These are phyloP conservation scores for Nerophis ophidion DNA, from an alignment of 2,113 vertebrate genomes.

Conservation along the genomic window DNA sequence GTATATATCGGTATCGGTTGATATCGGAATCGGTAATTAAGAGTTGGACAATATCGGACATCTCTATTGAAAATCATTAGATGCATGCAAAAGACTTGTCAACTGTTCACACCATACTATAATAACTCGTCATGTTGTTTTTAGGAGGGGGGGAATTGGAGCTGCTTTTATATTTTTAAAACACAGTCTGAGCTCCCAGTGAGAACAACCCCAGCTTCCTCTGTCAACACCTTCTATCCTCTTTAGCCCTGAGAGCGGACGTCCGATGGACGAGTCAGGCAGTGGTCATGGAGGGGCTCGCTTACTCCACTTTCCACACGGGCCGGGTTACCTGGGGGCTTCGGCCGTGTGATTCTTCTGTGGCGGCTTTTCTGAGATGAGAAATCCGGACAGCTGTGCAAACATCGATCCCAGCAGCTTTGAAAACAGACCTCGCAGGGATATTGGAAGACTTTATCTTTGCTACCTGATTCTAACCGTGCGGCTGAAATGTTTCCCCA, in stretches of 20 bases:
- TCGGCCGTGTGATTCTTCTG: slow-evolving; percentile 42
- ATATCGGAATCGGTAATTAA: too few relatives aligned
- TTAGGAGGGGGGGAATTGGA: slow-evolving; percentile 43
- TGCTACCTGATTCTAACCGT: slow-evolving; percentile 28
- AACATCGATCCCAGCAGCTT: slow-evolving; percentile 44
- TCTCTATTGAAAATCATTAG: too few relatives aligned
- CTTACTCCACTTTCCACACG: slow-evolving; percentile 23
- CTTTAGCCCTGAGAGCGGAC: slow-evolving; percentile 36
- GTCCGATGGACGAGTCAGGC: slow-evolving; percentile 34
- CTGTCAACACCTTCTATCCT: slow-evolving; percentile 47
- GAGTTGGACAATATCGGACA: too few relatives aligned
- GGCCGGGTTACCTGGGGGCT: slow-evolving; percentile 33
- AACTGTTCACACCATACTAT: neutral
- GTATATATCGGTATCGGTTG: too few relatives aligned
- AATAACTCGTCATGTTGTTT: slow-evolving; percentile 30
- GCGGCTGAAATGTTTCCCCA: slow-evolving; percentile 24
- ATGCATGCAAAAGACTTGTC: too few relatives aligned
- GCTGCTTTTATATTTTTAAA: slow-evolving; percentile 30
- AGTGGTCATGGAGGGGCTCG: slow-evolving; percentile 36
- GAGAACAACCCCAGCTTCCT: slow-evolving; percentile 48
- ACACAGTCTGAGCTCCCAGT: slow-evolving; percentile 10
- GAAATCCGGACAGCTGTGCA: slow-evolving; percentile 59
- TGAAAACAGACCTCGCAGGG: slow-evolving; percentile 29
- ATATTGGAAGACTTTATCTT: slow-evolving; percentile 12
- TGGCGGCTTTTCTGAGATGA: slow-evolving; percentile 35